Base-by-base conservation (phyloP, 2,797 vertebrate genomes). In the Helostoma temminkii region DNA sequence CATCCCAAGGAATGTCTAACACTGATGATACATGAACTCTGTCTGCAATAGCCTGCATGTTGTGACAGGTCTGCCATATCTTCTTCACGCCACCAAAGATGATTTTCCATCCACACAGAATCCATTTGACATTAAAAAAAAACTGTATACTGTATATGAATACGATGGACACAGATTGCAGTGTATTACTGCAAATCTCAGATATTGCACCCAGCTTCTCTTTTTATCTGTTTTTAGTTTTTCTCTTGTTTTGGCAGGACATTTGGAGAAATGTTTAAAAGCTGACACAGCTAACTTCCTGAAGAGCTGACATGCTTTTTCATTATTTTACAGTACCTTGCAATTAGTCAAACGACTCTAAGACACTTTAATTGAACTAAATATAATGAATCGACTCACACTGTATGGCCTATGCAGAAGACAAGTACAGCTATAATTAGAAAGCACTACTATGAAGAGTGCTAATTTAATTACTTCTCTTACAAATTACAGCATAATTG, bases 401-500 rank as follows among this genome's bases (percentile, higher is more conserved):
- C 54, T 66, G 43, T 22, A 22, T 39, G 34, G 43, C 36, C 65
- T 62, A 50, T 34, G 41, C 39, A 74, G 48, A 74, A 16, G 12
- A 9, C 39, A 9, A 67, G 37, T 47, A 30, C 34, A 30, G 74
- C 62, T 80, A 54, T 74, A 68, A 80, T 74, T 83, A 78, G 71
- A 61, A 60, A 66, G 42, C 49, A 61, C 25, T 48, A 53, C 66
- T 66, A 43, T 68, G 48, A 80, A 56, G 55, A 73, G 58, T 52
- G 43, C 59, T 80, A 75, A 86, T 89, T 85, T 57, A 77, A 86
- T 82, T 74, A 76, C 43, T 50, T 47, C 55, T 63, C 26, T 57
- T 74, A 83, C 71, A 86, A 78, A 83, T 86, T 65, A 80, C 52
- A 36, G 52, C 63, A 55, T 77, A 70, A 82, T 81, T 78, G 52